Evolutionary conservation across 1,140 invertebrate species (phyloP).

Genomic region (Latrodectus geometricus): DNA sequence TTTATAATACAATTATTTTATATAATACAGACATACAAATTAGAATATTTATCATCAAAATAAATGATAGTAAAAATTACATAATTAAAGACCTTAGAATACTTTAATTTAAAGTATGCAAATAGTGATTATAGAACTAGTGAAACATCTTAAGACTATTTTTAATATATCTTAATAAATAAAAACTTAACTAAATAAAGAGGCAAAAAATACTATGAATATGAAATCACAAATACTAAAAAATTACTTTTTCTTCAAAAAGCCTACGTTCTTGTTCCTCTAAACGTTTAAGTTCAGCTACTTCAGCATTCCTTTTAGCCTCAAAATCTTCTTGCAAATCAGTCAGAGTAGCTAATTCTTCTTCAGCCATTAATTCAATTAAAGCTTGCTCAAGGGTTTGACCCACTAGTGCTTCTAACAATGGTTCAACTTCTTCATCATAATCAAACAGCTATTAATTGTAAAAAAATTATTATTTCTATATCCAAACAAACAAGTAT

Average conservation of each 20-base stretch:
- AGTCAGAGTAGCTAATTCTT: constrained; percentile 75
- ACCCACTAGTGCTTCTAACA: constrained; percentile 87
- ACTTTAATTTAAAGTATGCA: no score
- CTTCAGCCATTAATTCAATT: constrained; percentile 77
- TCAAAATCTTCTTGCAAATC: constrained; percentile 84
- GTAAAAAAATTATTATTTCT: neutral
- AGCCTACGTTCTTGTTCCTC: constrained; percentile 79
- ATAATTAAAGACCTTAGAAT: no score
- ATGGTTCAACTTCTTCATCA: constrained; percentile 87
- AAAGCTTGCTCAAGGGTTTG: constrained; percentile 89
- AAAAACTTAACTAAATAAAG: no score
- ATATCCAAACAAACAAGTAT: neutral
- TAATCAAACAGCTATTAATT: constrained; percentile 77
- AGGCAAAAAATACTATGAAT: neutral
- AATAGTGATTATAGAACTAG: no score
- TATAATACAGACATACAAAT: no score
- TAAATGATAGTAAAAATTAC: no score
- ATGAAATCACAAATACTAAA: neutral
- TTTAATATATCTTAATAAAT: no score
- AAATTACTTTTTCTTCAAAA: constrained; percentile 72
- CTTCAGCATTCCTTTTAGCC: constrained; percentile 79
- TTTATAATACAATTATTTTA: no score
- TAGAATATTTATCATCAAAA: no score
- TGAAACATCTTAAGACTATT: no score
- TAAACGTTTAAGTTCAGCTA: constrained; percentile 80